Percentiles rank a stretch among this genome's conserved stretches.
phyloP scores from a whole-genome alignment of 2,888 invertebrate species.

The Drosophila cracens region DNA sequence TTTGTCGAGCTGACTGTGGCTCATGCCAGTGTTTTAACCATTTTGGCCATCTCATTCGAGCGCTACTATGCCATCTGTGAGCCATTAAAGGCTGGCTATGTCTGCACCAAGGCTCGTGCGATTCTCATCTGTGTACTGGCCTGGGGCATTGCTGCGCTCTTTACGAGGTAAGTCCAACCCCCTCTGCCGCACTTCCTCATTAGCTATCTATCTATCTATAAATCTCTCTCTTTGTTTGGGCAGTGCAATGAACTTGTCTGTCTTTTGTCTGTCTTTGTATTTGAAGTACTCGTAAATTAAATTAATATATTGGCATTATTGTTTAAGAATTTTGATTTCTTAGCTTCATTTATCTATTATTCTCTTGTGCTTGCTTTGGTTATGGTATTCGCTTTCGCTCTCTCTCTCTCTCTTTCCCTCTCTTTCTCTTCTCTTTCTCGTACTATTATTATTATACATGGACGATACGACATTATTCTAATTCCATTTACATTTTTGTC shows the following conservation, averaged over 20 bases:
- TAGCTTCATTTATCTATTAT: constrained; percentile 6
- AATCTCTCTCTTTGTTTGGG: constrained; percentile 7
- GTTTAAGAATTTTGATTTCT: constrained; percentile 11
- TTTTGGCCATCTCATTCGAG: constrained; percentile 96
- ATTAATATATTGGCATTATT: constrained; percentile 42
- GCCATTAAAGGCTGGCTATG: constrained; percentile 94
- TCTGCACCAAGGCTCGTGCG: constrained; percentile 94
- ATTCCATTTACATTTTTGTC: constrained; percentile 38
- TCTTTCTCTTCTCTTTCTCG: not conserved
- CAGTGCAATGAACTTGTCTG: constrained; percentile 44
- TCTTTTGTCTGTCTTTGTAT: constrained; percentile 8
- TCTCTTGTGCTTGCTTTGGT: constrained; percentile 53
- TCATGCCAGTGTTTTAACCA: constrained; percentile 96
- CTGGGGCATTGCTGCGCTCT: constrained; percentile 93
- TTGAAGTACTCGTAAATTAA: constrained; percentile 23
- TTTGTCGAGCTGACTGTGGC: constrained; percentile 96
- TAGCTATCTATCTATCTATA: constrained; percentile 1
- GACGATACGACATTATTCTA: constrained; percentile 24
- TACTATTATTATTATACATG: constrained; percentile 1
- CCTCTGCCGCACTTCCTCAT: not conserved
- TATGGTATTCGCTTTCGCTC: constrained; percentile 6
- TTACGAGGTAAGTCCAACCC: constrained; percentile 90
- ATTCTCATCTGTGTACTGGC: constrained; percentile 92
- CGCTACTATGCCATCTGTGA: constrained; percentile 96
- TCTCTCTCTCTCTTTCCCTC: not conserved